Conservation (phyloP, 2,888 invertebrate species). For the Syritta pipiens region DNA sequence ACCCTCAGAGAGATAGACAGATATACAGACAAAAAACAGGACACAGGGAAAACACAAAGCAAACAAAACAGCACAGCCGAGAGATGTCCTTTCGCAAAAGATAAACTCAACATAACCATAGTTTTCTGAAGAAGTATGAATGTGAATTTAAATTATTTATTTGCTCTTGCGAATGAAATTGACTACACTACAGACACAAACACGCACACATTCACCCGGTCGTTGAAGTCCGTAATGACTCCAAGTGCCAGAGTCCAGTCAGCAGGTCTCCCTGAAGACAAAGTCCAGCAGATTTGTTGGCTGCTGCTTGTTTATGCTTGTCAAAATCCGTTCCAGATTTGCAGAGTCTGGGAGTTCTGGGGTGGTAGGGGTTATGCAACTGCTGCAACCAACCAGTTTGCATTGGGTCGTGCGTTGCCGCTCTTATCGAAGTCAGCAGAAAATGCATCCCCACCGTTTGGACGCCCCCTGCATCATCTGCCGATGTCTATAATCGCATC, state of each 20-base stretch:
- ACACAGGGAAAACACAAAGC: neutral
- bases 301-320: conserved; percentile 51
- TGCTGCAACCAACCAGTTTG: conserved; percentile 9
- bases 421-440: conserved; percentile 49
- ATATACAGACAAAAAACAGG: neutral
- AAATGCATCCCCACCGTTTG: conserved; percentile 31
- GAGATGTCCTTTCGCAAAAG: neutral
- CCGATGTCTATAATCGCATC: conserved; percentile 57
- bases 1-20: neutral
- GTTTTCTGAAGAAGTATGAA: conserved; percentile 28
- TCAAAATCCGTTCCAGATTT: conserved; percentile 56
- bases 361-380: conserved; percentile 15
- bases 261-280: conserved; percentile 51
- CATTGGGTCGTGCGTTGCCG: conserved; percentile 2
- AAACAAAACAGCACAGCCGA: conserved; percentile 4
- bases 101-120: conserved; percentile 39
- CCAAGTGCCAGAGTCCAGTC: no score
- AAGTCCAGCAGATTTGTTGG: conserved; percentile 29
- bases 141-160: conserved; percentile 58
- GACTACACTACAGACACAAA: conserved; percentile 30
- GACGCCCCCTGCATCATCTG: neutral
- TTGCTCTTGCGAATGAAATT: conserved; percentile 48
- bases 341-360: conserved; percentile 23
- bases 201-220: no score
- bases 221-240: no score